phyloP scores from a whole-genome alignment of 1,140 invertebrate species.

The Drosophila santomea region DNA sequence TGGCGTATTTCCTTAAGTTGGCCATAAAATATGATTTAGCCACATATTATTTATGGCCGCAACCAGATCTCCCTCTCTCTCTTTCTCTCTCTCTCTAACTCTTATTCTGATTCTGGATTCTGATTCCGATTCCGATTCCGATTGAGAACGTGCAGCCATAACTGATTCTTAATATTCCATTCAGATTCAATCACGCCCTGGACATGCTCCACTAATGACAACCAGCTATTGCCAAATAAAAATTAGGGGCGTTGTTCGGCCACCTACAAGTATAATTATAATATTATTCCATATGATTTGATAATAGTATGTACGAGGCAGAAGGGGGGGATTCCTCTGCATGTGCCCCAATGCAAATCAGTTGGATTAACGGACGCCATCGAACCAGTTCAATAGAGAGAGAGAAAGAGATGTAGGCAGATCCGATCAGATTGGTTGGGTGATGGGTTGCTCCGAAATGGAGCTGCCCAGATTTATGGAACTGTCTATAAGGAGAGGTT shows the following conservation, averaged over 20 bases:
- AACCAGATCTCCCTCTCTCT: conserved; percentile 15
- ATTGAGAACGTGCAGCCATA: conserved; percentile 39
- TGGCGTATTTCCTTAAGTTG: conserved; percentile 66
- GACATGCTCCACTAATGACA: conserved; percentile 41
- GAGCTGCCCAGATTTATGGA: conserved; percentile 31
- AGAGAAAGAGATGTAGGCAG: conserved; percentile 5
- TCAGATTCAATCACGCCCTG: conserved; percentile 49
- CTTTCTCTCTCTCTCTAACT: neutral
- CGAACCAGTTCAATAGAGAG: conserved; percentile 18
- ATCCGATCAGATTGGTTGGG: neutral
- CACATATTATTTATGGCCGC: conserved; percentile 57
- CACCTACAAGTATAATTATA: conserved; percentile 31
- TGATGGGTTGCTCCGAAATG: conserved; percentile 8
- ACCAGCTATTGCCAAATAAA: conserved; percentile 6
- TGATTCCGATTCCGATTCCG: too few relatives aligned
- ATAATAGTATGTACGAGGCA: neutral
- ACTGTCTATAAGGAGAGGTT: conserved; percentile 19
- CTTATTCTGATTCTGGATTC: too few relatives aligned
- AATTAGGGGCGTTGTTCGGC: conserved; percentile 36
- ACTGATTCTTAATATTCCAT: conserved; percentile 48
- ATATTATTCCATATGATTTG: conserved; percentile 7
- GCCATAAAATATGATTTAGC: conserved; percentile 60
- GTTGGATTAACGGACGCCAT: conserved; percentile 30
- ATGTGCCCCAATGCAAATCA: conserved; percentile 43
- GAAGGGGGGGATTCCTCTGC: conserved; percentile 1